Evolutionary conservation across 2,113 vertebrate species (phyloP).

Genomic region (Atlantisia rogersi): DNA sequence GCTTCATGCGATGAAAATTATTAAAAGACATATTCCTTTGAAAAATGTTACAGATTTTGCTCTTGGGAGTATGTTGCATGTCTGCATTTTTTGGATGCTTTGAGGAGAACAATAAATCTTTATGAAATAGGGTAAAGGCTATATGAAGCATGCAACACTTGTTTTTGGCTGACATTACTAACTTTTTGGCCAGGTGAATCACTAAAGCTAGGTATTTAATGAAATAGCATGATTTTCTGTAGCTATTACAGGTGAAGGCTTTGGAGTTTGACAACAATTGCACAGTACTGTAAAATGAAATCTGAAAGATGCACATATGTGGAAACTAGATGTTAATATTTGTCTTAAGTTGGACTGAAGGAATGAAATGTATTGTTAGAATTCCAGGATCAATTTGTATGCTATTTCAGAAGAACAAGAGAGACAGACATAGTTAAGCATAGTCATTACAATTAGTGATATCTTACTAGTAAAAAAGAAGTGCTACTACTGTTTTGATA

Average conservation of each 20-base stretch:
- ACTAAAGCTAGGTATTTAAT: constrained; percentile 44
- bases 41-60: constrained; percentile 35
- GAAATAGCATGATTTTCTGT: constrained; percentile 6
- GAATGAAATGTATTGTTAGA: background rate
- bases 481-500: background rate
- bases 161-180: constrained; percentile 38
- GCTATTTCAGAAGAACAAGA: background rate
- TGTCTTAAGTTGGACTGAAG: background rate
- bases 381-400: background rate
- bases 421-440: background rate
- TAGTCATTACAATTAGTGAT: background rate
- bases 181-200: constrained; percentile 28
- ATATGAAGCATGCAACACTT: background rate
- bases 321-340: background rate
- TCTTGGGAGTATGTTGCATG: constrained; percentile 33
- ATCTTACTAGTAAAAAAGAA: background rate
- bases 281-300: background rate
- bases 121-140: constrained; percentile 21
- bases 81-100: constrained; percentile 45
- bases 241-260: background rate
- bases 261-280: background rate
- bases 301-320: background rate
- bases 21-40: constrained; percentile 6
- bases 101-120: background rate
- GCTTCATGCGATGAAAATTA: constrained; percentile 16